Evolutionary conservation across 2,797 vertebrate genomes (phyloP).

Genomic region (Poliocrania exsul): DNA sequence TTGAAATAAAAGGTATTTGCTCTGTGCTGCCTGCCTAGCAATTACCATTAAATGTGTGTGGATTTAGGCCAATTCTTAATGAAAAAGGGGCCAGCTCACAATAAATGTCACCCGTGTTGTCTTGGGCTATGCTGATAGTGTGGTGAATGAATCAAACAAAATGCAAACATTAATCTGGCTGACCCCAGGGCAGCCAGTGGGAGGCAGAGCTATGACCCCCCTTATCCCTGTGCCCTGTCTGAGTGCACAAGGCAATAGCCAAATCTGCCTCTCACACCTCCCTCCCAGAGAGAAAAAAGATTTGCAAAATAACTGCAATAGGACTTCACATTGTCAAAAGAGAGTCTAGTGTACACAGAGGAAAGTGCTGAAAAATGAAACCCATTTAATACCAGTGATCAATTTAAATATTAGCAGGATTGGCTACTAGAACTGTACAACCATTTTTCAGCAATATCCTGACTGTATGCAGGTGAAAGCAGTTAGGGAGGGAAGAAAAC

Average conservation of each 20-base stretch:
- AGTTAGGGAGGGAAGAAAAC: not conserved
- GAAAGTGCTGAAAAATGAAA: not conserved
- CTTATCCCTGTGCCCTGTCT: not conserved
- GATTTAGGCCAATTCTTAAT: slow-evolving; percentile 62
- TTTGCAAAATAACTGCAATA: not conserved
- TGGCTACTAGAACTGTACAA: not conserved
- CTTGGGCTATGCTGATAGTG: not conserved
- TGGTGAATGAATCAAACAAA: slow-evolving; percentile 30
- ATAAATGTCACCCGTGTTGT: slow-evolving; percentile 34
- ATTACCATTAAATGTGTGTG: slow-evolving; percentile 54
- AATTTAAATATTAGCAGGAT: not conserved
- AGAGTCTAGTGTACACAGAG: not conserved
- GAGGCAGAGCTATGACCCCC: not conserved
- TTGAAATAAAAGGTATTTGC: slow-evolving; percentile 70
- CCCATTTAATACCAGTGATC: not conserved
- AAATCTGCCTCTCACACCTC: not conserved
- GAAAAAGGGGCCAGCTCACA: slow-evolving; percentile 49
- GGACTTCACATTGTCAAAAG: not conserved
- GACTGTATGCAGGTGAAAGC: not conserved
- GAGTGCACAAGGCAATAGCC: not conserved
- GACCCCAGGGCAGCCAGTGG: not conserved
- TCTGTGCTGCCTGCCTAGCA: slow-evolving; percentile 45
- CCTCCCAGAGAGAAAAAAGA: not conserved
- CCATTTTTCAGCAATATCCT: not conserved
- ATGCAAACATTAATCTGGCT: not conserved